Conservation (phyloP, 1,140 invertebrate species). For the Ptiloglossa arizonensis region DNA sequence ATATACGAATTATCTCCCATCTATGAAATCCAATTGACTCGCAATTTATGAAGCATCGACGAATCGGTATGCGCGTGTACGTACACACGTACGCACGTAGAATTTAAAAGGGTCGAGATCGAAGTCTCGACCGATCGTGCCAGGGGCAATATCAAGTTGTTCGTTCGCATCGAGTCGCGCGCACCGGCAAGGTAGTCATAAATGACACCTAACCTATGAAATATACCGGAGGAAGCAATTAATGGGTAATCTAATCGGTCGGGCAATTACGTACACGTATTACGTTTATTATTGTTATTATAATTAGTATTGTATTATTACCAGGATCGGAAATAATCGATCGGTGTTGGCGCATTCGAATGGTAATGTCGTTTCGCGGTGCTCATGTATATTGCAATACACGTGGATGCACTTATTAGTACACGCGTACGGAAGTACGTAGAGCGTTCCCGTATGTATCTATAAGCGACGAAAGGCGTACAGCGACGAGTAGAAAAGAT, state of each 20-base stretch:
- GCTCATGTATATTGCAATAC: not conserved
- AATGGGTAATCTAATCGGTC: slow-evolving; percentile 60
- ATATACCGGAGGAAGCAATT: slow-evolving; percentile 63
- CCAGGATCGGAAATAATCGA: slow-evolving; percentile 57
- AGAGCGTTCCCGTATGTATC: not conserved
- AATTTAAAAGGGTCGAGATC: slow-evolving; percentile 15
- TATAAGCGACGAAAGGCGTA: not conserved
- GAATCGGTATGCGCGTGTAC: not conserved
- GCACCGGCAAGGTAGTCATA: slow-evolving; percentile 44
- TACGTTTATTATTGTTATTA: slow-evolving; percentile 50
- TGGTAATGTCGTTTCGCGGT: slow-evolving; percentile 7
- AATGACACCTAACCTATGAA: slow-evolving; percentile 65
- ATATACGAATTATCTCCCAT: slow-evolving; percentile 15
- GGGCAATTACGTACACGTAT: slow-evolving; percentile 57
- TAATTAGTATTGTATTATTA: slow-evolving; percentile 57
- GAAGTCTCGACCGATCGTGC: slow-evolving; percentile 38
- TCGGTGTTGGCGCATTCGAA: slow-evolving; percentile 24
- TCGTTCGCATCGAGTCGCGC: slow-evolving; percentile 26
- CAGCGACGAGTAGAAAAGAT: not conserved
- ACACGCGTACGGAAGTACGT: not conserved
- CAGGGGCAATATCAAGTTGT: slow-evolving; percentile 60
- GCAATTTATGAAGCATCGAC: slow-evolving; percentile 25
- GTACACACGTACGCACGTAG: not conserved
- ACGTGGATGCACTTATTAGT: not conserved
- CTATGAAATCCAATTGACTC: slow-evolving; percentile 19